Evolutionary conservation across 2,797 vertebrate genomes (phyloP).

Genomic region (Cossypha dichroa): DNA sequence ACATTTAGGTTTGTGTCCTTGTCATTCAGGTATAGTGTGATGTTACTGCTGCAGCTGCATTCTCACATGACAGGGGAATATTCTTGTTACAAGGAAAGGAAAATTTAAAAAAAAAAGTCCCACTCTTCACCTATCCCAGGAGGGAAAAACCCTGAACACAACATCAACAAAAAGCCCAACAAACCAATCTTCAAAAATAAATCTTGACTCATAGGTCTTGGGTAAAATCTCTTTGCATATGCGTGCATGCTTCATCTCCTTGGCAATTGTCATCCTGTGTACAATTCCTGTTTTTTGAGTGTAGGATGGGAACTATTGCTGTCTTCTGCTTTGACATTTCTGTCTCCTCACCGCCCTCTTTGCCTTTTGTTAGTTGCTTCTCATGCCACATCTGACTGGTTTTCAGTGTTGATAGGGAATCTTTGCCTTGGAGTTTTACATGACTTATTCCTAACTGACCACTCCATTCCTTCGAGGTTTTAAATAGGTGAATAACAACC

Average conservation of each 20-base stretch:
- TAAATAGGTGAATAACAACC: conserved; percentile 35
- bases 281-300: background rate
- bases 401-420: background rate
- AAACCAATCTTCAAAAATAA: background rate
- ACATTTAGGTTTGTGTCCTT: background rate
- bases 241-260: background rate
- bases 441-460: background rate
- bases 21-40: background rate
- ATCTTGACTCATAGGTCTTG: background rate
- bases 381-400: background rate
- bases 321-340: background rate
- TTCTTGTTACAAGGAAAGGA: background rate
- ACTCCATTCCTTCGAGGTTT: background rate
- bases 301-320: background rate
- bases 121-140: too few species aligned
- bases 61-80: background rate
- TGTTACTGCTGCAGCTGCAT: background rate
- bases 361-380: background rate
- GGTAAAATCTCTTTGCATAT: background rate
- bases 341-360: background rate
- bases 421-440: background rate
- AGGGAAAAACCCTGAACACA: accelerated
- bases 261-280: background rate
- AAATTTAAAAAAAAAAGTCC: background rate
- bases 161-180: background rate